Evolutionary conservation across 1,140 invertebrate genomes (phyloP).

Genomic region (Microplitis mediator): DNA sequence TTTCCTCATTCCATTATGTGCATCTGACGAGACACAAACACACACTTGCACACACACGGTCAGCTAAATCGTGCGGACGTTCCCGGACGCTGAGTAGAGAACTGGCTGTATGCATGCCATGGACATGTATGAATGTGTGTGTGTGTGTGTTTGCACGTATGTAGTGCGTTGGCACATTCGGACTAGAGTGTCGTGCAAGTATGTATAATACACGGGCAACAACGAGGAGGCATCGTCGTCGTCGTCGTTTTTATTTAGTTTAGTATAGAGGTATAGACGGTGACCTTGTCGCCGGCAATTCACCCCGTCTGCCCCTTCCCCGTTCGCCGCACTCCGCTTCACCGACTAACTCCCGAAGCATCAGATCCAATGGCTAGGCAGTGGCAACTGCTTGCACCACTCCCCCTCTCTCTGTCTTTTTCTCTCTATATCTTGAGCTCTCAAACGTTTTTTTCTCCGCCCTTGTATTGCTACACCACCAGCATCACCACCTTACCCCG

Average conservation of each 20-base stretch:
- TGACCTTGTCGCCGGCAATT: constrained; percentile 64
- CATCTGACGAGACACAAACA: constrained; percentile 10
- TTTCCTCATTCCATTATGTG: constrained; percentile 49
- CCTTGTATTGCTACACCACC: constrained; percentile 10
- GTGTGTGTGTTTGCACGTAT: background rate
- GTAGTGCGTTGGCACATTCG: constrained; percentile 33
- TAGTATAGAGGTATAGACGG: constrained; percentile 53
- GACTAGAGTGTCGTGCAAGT: constrained; percentile 38
- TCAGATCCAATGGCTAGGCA: constrained; percentile 31
- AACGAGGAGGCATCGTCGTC: too few species aligned
- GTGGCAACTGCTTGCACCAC: constrained; percentile 28
- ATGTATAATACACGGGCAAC: constrained; percentile 29
- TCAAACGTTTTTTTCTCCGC: constrained; percentile 14
- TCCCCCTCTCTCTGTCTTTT: constrained; percentile 30
- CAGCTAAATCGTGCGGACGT: background rate
- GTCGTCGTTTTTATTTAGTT: too few species aligned
- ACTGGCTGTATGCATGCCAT: constrained; percentile 4
- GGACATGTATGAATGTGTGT: background rate
- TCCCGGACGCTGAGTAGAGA: constrained; percentile 10
- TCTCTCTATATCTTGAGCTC: constrained; percentile 27
- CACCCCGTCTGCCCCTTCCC: constrained; percentile 59
- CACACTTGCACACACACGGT: background rate
- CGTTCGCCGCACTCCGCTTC: constrained; percentile 35
- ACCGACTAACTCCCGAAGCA: constrained; percentile 10
- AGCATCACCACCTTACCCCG: constrained; percentile 6